phyloP scores from a whole-genome alignment of 2,888 invertebrate species.

The Dione vanillae region DNA sequence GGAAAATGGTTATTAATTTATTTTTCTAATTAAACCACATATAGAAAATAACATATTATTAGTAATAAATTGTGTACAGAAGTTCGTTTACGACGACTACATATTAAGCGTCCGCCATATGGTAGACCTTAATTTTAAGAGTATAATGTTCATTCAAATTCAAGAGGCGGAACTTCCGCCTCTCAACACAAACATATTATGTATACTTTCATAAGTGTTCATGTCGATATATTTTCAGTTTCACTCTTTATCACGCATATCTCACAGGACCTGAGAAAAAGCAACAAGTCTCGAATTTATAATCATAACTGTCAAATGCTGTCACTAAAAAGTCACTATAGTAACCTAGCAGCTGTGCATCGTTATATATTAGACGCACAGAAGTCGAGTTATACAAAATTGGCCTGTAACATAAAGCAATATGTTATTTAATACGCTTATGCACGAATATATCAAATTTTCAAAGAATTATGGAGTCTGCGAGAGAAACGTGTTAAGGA shows the following conservation, averaged over 20 bases:
- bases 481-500: slow-evolving; percentile 1
- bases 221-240: too few relatives aligned
- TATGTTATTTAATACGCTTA: slow-evolving; percentile 5
- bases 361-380: not conserved
- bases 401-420: not conserved
- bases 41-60: not conserved
- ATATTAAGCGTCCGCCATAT: not conserved
- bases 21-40: not conserved
- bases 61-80: too few relatives aligned
- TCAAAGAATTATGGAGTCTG: slow-evolving; percentile 7
- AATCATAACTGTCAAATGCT: too few relatives aligned
- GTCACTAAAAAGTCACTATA: not conserved
- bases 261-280: too few relatives aligned
- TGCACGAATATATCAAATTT: slow-evolving; percentile 6
- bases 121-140: not conserved
- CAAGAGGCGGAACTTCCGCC: too few relatives aligned
- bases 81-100: too few relatives aligned
- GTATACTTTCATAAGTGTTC: too few relatives aligned
- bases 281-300: too few relatives aligned
- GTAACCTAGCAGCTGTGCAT: not conserved
- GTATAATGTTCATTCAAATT: too few relatives aligned
- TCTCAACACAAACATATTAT: too few relatives aligned
- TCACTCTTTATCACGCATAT: too few relatives aligned
- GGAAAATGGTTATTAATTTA: not conserved
- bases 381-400: not conserved